Conservation (phyloP, 2,888 invertebrate species). For the Micoletzkya japonica region DNA sequence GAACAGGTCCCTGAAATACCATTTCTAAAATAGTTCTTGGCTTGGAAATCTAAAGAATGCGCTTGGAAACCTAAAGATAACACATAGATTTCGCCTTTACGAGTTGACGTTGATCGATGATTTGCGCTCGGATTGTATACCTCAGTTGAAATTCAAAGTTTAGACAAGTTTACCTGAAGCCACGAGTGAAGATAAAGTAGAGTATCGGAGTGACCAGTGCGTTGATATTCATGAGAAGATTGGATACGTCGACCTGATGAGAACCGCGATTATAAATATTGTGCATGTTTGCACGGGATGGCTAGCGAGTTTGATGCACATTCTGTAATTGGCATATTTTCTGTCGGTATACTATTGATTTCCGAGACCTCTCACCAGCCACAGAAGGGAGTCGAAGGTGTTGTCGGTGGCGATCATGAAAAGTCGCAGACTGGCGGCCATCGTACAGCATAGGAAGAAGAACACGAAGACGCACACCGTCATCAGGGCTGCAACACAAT, state of each 20-base stretch:
- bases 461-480: conserved; percentile 48
- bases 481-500: conserved; percentile 48
- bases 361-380: conserved; percentile 4
- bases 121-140: neutral
- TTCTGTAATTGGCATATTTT: neutral
- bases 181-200: conserved; percentile 51
- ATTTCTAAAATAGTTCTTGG: neutral
- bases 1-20: conserved; percentile 28
- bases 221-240: conserved; percentile 51
- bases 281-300: neutral
- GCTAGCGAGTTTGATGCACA: neutral
- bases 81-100: neutral
- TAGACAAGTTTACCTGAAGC: conserved; percentile 32
- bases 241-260: conserved; percentile 46
- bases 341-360: neutral
- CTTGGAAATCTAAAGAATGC: neutral
- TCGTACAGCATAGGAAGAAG: conserved; percentile 50
- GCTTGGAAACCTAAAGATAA: neutral
- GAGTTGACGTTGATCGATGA: neutral
- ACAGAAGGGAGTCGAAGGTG: neutral
- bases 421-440: conserved; percentile 46
- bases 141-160: neutral
- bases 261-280: neutral
- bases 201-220: conserved; percentile 46
- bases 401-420: conserved; percentile 37